Evolutionary conservation across 2,113 vertebrate species (phyloP).

Genomic region (Podarcis muralis): DNA sequence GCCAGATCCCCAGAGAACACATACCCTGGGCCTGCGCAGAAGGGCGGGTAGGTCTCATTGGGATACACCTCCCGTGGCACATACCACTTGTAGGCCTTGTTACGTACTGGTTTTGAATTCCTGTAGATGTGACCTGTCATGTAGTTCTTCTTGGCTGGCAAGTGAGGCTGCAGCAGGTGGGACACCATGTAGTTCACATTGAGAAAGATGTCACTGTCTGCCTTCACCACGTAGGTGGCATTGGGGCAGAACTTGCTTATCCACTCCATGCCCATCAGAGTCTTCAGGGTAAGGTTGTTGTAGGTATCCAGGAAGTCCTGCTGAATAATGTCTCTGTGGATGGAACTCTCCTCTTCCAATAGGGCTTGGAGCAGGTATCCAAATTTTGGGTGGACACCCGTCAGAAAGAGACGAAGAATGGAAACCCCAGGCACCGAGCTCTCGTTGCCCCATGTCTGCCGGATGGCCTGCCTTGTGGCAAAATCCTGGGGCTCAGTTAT

Average conservation of each 20-base stretch:
- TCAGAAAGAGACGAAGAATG: conserved; percentile 71
- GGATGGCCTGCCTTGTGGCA: conserved; percentile 63
- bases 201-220: conserved; percentile 81
- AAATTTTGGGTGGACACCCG: conserved; percentile 45
- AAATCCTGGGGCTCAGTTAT: background rate
- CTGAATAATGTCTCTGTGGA: conserved; percentile 78
- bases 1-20: conserved; percentile 73
- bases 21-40: conserved; percentile 77
- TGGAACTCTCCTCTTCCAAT: conserved; percentile 69
- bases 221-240: conserved; percentile 78
- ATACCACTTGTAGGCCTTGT: conserved; percentile 68
- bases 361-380: background rate
- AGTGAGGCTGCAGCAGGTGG: conserved; percentile 36
- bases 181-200: conserved; percentile 69
- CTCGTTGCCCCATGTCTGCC: conserved; percentile 76
- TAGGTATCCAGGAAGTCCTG: conserved; percentile 83
- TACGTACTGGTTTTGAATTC: fast-evolving
- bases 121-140: conserved; percentile 56
- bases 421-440: conserved; percentile 62
- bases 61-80: conserved; percentile 59
- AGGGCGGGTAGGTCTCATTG: conserved; percentile 45
- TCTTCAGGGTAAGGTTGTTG: conserved; percentile 81
- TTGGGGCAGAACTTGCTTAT: conserved; percentile 71
- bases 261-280: conserved; percentile 84
- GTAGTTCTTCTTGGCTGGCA: conserved; percentile 23